Base-by-base conservation (phyloP, 2,888 invertebrate species). In the Coenonympha arcania region DNA sequence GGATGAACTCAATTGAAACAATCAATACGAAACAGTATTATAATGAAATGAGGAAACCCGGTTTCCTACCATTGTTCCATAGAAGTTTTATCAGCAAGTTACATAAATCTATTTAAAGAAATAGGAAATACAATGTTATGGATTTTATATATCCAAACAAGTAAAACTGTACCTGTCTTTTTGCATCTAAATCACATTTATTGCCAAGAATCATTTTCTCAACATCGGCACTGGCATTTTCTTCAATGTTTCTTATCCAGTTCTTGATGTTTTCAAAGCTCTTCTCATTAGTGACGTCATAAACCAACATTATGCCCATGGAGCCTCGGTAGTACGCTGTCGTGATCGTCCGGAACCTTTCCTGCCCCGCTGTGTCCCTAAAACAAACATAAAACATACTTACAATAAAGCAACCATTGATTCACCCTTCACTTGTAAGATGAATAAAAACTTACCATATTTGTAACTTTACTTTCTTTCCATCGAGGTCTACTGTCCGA, bases 301-400 rank as follows among this genome's bases (percentile, higher is more conserved):
- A 99, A 30, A 98, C 98, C 61, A 99, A 89, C 96, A 99, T 98
- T 63, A 99, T 99, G 55, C 99, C 99, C 98, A 99, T 99, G 34
- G 99, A 99, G 42, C 99, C 99, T 64, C 99, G 91, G 86, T 99
- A 99, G 78, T 99, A 99, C n/a, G 99, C 98, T 54, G 99, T 99
- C 48, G 99, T 99, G 65, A 99, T 99, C 57, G 99, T 99, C 65
- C 98, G 91, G 88, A 99, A 99, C 72, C 99, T 89, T 80, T 99
- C 99, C 82, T 99, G 99, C 0, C 99, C 99, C 33, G 99, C 99
- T 48, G 99, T 99, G 76, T 99, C 99, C 98, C 97, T 97, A 54
- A 22, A 51, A 54, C 18, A 42, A 48, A 28, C 26, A 48, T 34
- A 41, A 31, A 47, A 15, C 28, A 28, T 24, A 22, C 2, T n/a